Base-by-base conservation (phyloP, 1,140 invertebrate species). In the Zaprionus kolodkinae region DNA sequence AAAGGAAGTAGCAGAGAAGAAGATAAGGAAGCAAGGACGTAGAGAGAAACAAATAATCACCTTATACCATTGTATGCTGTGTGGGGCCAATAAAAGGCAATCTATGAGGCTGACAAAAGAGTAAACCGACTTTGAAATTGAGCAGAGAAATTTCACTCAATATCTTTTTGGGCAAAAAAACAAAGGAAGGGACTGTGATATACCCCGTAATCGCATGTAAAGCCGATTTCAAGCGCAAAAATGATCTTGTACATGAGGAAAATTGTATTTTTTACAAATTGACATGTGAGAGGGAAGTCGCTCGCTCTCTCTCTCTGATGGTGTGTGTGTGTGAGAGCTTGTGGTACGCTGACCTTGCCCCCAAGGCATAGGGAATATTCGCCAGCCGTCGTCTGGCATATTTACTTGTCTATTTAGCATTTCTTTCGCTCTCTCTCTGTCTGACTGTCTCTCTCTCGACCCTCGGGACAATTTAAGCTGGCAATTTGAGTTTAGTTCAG, bases 101-200 rank as follows among this genome's bases (percentile, higher is more conserved):
- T 57, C 6, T 35, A 45, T 21, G 21, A 17, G 72, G 11, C 36
- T 36, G 40, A 69, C 65, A 69, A 74, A 69, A 30, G 52, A 45
- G 35, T 59, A 66, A 72, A 66, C 70, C 21, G 57, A 69, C 50
- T 63, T 70, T 68, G 66, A 74, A 74, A 74, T 70, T 69, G 59
- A 50, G 66, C 50, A 21, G 25, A 30, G 33, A 33, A 40, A 55
- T 63, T 30, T 55, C 27, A 30, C n/a, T n/a, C 21, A 33, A 55
- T 55, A 50, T 4, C 45, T 25, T 50, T 50, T 50, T 10, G 10
- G 1, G 27, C 27, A 30, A 0, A 11, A 21, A 11, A 21, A 17
- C 1, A 11, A 15, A 10, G 45, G n/a, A 33, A 10, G 21, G 25
- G 45, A 50, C 17, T 50, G 45, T 21, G 21, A 12, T 9, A 12